Percentiles rank a stretch among this genome's conserved stretches.
phyloP scores from a whole-genome alignment of 2,797 vertebrate genomes.

The Lepus townsendii region DNA sequence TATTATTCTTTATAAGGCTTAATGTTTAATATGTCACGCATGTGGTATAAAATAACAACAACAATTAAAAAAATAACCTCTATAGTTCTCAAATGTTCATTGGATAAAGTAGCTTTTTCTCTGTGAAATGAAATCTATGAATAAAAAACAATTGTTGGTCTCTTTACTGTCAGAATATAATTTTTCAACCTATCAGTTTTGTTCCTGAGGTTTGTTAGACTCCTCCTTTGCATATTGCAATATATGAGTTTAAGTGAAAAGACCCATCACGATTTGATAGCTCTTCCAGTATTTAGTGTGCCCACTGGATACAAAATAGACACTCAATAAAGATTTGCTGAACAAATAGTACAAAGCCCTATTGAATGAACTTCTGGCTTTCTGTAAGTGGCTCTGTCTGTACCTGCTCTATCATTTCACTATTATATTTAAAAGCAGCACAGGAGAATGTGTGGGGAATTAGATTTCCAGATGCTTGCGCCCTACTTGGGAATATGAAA shows the following conservation, averaged over 20 bases:
- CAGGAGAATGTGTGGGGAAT: slow-evolving; percentile 47
- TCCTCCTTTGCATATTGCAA: background rate
- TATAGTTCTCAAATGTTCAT: background rate
- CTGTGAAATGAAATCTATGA: background rate
- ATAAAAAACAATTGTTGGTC: background rate
- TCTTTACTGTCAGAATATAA: slow-evolving; percentile 38
- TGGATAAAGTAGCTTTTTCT: slow-evolving; percentile 19
- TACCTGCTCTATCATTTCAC: background rate
- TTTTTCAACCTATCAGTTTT: background rate
- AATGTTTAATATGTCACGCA: background rate
- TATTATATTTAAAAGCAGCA: slow-evolving; percentile 45
- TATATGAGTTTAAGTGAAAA: background rate
- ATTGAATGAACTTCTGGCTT: slow-evolving; percentile 42
- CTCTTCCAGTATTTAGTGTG: background rate
- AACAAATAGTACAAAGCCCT: background rate
- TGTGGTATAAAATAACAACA: background rate
- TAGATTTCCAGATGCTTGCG: slow-evolving; percentile 66
- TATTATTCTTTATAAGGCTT: background rate
- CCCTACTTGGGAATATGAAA: slow-evolving; percentile 45
- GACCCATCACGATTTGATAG: background rate
- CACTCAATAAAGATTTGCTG: slow-evolving; percentile 54
- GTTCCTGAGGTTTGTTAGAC: background rate
- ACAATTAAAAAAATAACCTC: background rate
- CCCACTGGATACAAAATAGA: background rate
- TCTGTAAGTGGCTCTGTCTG: background rate